Conservation (phyloP, 2,797 vertebrate species). For the Hirundo rustica region DNA sequence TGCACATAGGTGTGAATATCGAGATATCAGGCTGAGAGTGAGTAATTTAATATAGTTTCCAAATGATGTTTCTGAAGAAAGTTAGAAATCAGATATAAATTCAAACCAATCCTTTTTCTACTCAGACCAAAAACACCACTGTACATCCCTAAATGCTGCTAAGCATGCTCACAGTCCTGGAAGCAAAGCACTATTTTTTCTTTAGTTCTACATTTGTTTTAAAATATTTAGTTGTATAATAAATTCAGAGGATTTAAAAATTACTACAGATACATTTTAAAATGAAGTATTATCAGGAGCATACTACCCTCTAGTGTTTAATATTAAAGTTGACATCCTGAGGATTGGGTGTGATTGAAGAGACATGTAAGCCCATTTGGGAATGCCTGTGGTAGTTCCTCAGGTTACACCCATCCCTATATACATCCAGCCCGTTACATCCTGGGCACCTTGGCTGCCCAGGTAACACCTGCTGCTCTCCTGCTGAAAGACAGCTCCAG, state of each 20-base stretch:
- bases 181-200: not conserved
- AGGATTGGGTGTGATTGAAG: not conserved
- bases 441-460: not conserved
- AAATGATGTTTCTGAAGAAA: not conserved
- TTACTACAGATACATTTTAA: rapidly evolving
- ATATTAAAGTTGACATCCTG: not conserved
- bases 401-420: not conserved
- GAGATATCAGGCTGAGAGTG: not conserved
- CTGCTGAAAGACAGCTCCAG: not conserved
- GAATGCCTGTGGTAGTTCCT: not conserved
- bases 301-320: constrained; percentile 62
- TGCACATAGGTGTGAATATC: rapidly evolving
- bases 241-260: not conserved
- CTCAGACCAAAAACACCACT: not conserved
- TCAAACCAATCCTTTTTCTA: not conserved
- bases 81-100: not conserved
- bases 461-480: not conserved
- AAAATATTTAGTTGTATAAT: not conserved
- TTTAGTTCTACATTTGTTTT: not conserved
- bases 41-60: not conserved
- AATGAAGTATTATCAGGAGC: not conserved
- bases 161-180: rapidly evolving
- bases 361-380: not conserved
- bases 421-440: rapidly evolving
- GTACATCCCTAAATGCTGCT: not conserved